Conservation (phyloP, 2,797 vertebrate species). For the Adelosebastes latens region DNA sequence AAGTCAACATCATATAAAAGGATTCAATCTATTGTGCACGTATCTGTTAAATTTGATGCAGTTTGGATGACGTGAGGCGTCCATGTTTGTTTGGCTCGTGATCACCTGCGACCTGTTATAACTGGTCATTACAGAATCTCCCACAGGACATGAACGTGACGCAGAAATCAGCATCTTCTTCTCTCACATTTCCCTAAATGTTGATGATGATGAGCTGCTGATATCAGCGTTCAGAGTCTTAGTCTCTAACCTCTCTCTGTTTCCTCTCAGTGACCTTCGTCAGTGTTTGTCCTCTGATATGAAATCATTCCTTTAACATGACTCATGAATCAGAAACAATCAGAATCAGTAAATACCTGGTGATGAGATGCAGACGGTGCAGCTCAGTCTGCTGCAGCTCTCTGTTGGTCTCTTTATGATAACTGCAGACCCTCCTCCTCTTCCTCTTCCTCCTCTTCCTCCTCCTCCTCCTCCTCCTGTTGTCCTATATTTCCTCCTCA, state of each 20-base stretch:
- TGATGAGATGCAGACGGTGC: constrained; percentile 51
- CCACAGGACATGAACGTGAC: background rate
- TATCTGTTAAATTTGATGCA: too few species aligned
- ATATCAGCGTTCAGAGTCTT: too few species aligned
- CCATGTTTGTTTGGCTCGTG: background rate
- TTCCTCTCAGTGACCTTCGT: constrained; percentile 21
- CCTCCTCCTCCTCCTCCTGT: constrained; percentile 45
- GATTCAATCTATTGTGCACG: too few species aligned
- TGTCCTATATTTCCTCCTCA: constrained; percentile 53
- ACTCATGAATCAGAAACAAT: background rate
- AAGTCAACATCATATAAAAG: too few species aligned
- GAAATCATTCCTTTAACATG: background rate
- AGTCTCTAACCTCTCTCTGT: too few species aligned
- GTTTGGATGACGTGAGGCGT: background rate
- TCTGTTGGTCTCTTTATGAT: constrained; percentile 18
- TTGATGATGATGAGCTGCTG: too few species aligned
- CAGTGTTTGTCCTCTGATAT: background rate
- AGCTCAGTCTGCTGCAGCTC: constrained; percentile 58
- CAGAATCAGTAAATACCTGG: constrained; percentile 65
- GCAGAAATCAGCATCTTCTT: background rate
- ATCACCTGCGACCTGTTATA: background rate
- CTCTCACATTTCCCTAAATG: too few species aligned
- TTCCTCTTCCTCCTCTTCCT: constrained; percentile 41
- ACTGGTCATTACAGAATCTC: background rate
- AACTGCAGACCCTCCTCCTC: constrained; percentile 48